Base-by-base conservation (phyloP, 2,888 invertebrate genomes). In the Andrena flavipes region DNA sequence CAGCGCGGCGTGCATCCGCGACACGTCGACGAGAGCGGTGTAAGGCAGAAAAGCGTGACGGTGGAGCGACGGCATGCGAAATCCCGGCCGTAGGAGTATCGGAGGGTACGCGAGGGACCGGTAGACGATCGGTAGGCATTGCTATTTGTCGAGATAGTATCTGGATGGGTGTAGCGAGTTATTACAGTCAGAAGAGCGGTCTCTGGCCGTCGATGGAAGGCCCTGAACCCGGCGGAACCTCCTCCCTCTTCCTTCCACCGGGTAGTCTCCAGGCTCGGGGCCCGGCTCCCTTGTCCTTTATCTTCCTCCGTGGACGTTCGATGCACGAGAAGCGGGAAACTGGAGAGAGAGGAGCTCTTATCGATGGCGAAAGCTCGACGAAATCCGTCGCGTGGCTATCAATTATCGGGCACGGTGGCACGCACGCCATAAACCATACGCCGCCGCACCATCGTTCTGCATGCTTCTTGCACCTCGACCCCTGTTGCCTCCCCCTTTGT, bases 111-210 rank as follows among this genome's bases (percentile, higher is more conserved):
- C 67, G 71, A 86, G 76, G 74, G 71, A 79, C 56, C 85, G 80
- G 79, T 86, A 79, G 84, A 86, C 81, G 84, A 88, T 88, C 90
- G 87, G 90, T 90, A 90, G 89, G 90, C 89, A 90, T 91, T 91
- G 90, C 92, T 91, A 92, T 92, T 92, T 92, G 92, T 92, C 91
- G 92, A 92, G 92, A 92, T 92, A 84, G 78, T 91, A 92, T 92
- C 92, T 88, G 85, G 89, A 89, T 91, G 90, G 90, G 88, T 91
- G 91, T 91, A 92, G 89, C 90, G 90, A 92, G 91, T 92, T 92
- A 92, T 92, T 91, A 92, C 90, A 88, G 89, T 76, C 88, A 87
- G 88, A 90, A 90, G 90, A 90, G 83, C 85, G 80, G 71, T 77
- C 79, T 80, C 54, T 82, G 80, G 64, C 76, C 85, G 81, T 80